Base-by-base conservation (phyloP, 2,797 vertebrate species). In the Fundulus diaphanus region DNA sequence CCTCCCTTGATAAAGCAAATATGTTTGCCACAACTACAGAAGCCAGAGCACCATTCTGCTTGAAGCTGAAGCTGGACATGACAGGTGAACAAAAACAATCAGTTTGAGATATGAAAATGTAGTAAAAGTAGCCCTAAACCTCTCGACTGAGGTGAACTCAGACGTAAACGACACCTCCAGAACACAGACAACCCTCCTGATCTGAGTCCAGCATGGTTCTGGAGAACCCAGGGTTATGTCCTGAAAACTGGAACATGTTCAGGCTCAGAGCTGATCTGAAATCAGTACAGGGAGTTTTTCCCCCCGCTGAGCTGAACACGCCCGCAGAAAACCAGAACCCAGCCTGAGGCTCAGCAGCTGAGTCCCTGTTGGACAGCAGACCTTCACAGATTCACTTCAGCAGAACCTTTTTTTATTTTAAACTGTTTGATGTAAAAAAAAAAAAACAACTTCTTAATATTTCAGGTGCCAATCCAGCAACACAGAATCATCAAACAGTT, bases 271-370 rank as follows among this genome's bases (percentile, higher is more conserved):
- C 15, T n/a, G 61, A 37, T 65, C 35, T 40, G 24, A 71, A 71
- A 57, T 42, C 35, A 56, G 51, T 40, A 71, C 69, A 42, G 15
- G 37, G 69, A 56, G 69, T 37, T 22, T 71, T 56, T 71, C 69
- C 42, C n/a, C n/a, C n/a, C n/a, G n/a, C 27, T 42, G n/a, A 56
- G 24, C 35, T 40, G 37, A 71, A 71, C 69, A 71, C 69, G 57
- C 69, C 52, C 69, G 37, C 59, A 63, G 59, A 63, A 63, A 65
- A 35, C 61, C 33, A 37, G 18, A 37, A 40, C 37, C 31, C 57
- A 22, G 20, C 33, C 20, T 63, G 33, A 35, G 37, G 33, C 59
- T 65, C 22, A 65, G 61, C 61, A 65, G 22, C 61, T 15, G 35
- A 65, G 61, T 63, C 20, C 22, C 59, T 63, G 33, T n/a, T 13